Evolutionary conservation across 35 echinoderm and acorn worm genomes (phyloP).

Genomic region (Apostichopus californicus): DNA sequence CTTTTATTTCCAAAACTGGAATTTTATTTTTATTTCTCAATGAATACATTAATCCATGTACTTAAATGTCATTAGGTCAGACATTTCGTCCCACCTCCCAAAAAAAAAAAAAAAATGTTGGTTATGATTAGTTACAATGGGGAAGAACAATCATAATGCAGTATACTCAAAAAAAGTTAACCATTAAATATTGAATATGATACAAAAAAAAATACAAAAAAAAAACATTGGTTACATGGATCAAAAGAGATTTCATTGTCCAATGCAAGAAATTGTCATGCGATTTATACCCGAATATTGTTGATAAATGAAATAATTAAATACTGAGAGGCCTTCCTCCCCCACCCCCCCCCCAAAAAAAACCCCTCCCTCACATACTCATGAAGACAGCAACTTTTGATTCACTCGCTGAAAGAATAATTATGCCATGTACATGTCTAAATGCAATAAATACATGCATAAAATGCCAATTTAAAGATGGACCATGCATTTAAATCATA

Average conservation of each 20-base stretch:
- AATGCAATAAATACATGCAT: no score
- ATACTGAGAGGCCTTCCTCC: no score
- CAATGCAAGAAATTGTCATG: background rate
- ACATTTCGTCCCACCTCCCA: background rate
- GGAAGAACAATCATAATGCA: slow-evolving; percentile 26
- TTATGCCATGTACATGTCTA: no score
- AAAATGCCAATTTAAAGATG: no score
- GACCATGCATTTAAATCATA: no score
- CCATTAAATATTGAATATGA: background rate
- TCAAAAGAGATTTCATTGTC: background rate
- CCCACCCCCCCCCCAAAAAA: no score
- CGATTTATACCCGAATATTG: background rate
- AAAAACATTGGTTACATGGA: background rate
- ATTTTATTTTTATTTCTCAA: slow-evolving; percentile 28
- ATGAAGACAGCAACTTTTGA: no score
- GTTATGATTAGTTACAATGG: slow-evolving; percentile 22
- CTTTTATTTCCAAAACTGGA: background rate
- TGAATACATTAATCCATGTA: slow-evolving; percentile 52
- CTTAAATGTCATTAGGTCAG: background rate
- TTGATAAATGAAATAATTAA: background rate
- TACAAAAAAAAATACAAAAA: background rate
- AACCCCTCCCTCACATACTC: no score
- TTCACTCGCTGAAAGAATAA: no score
- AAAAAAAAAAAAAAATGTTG: background rate
- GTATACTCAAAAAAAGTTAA: background rate